Conservation (phyloP, 2,797 vertebrate species). For the Siniperca scherzeri region DNA sequence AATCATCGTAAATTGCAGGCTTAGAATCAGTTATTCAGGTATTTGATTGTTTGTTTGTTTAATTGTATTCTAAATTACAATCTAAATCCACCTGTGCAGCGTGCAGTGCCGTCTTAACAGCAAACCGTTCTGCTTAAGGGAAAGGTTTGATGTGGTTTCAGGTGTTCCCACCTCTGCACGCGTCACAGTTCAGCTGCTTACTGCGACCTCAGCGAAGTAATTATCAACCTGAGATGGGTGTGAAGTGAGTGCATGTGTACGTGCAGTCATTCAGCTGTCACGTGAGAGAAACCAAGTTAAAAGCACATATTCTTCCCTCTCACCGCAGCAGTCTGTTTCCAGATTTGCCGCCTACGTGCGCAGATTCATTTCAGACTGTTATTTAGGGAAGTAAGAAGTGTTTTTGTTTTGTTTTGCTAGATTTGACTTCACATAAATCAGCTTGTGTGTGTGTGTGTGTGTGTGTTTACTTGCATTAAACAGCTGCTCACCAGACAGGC, state of each 20-base stretch:
- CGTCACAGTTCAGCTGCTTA: neutral
- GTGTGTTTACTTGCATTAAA: neutral
- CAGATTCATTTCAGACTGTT: neutral
- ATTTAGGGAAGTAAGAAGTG: neutral
- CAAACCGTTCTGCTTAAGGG: neutral
- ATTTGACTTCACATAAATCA: neutral
- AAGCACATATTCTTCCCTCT: neutral
- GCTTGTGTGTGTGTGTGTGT: neutral
- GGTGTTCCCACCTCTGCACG: neutral
- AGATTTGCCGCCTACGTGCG: slow-evolving; percentile 2
- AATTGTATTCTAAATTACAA: neutral
- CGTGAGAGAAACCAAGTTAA: slow-evolving; percentile 23
- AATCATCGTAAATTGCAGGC: neutral
- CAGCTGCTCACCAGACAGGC: neutral
- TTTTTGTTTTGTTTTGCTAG: neutral
- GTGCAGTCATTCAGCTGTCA: slow-evolving; percentile 27
- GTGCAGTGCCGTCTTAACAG: no score
- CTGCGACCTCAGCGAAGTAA: slow-evolving; percentile 5
- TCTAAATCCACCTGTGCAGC: neutral
- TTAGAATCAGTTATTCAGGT: neutral
- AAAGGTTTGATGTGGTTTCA: neutral
- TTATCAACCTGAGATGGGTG: slow-evolving; percentile 38
- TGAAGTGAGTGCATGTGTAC: neutral
- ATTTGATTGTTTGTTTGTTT: neutral
- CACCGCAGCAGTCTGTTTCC: neutral